phyloP scores from a whole-genome alignment of 2,797 vertebrate genomes.

The Crocodylus rhombifer region DNA sequence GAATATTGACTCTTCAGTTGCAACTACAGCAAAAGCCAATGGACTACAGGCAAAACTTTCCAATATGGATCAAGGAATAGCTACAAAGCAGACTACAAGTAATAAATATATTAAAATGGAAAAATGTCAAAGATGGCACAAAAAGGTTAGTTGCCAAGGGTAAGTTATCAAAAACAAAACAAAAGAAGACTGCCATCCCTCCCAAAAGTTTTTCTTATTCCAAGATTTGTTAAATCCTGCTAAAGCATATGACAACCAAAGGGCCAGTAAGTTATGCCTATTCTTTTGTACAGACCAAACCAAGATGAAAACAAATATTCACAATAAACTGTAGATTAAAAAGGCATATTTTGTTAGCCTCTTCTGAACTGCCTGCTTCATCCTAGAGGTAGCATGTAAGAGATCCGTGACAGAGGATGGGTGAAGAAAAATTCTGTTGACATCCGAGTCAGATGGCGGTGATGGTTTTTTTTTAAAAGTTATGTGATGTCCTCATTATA shows the following conservation, averaged over 20 bases:
- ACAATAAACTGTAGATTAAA: not conserved
- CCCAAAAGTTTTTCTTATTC: conserved; percentile 4
- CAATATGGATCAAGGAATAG: conserved; percentile 12
- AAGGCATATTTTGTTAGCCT: not conserved
- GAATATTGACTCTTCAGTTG: conserved; percentile 38
- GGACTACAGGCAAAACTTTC: conserved; percentile 46
- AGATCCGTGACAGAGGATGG: not conserved
- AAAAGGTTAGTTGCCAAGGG: not conserved
- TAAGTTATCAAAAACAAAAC: not conserved
- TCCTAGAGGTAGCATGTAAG: not conserved
- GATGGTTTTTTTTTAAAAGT: not conserved
- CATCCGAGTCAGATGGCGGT: not conserved
- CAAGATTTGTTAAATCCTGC: not conserved
- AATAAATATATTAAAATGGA: not conserved
- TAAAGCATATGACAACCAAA: not conserved
- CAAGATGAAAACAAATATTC: not conserved
- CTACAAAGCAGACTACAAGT: conserved; percentile 16
- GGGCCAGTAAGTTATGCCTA: not conserved
- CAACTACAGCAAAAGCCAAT: conserved; percentile 45
- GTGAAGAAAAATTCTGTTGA: not conserved
- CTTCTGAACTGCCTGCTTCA: not conserved
- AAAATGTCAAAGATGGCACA: not conserved
- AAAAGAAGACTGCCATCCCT: not conserved
- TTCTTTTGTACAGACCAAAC: not conserved
- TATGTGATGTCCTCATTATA: not conserved